Conservation (phyloP, 1,140 invertebrate genomes). For the Drosophila kurseongensis region DNA sequence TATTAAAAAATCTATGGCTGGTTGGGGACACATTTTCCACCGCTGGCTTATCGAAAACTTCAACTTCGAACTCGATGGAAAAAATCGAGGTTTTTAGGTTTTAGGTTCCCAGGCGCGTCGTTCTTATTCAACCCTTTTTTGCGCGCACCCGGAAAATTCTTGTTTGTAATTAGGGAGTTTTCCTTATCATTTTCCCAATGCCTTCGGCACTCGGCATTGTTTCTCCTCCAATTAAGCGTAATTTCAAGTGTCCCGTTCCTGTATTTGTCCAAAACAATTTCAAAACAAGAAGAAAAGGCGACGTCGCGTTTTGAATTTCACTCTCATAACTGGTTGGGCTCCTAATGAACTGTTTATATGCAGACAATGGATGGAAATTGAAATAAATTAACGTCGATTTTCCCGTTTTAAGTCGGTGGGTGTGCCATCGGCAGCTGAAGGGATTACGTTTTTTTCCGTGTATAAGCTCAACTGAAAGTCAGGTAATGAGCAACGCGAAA, state of each 20-base stretch:
- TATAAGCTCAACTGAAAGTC: background rate
- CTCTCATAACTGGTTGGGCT: slow-evolving; percentile 23
- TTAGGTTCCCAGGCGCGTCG: slow-evolving; percentile 36
- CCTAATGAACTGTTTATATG: slow-evolving; percentile 43
- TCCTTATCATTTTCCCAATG: slow-evolving; percentile 41
- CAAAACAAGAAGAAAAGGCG: background rate
- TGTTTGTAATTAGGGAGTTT: slow-evolving; percentile 69
- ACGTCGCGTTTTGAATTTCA: slow-evolving; percentile 21
- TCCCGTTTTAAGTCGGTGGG: slow-evolving; percentile 11
- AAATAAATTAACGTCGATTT: slow-evolving; percentile 42
- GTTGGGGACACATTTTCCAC: slow-evolving; percentile 9
- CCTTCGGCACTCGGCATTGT: slow-evolving; percentile 25
- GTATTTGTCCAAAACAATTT: slow-evolving; percentile 25
- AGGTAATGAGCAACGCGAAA: slow-evolving; percentile 1
- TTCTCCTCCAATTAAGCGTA: slow-evolving; percentile 53
- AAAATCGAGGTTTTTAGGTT: slow-evolving; percentile 1
- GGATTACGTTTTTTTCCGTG: background rate
- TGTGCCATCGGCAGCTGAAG: slow-evolving; percentile 10
- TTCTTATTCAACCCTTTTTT: slow-evolving; percentile 10
- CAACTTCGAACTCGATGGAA: background rate
- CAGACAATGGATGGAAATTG: slow-evolving; percentile 30
- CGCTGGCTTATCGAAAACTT: slow-evolving; percentile 2
- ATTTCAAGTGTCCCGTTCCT: slow-evolving; percentile 56
- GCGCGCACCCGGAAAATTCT: slow-evolving; percentile 33
- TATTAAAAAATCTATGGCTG: slow-evolving; percentile 55